Evolutionary conservation across 92 coral and sea anemone species (phyloP).

Genomic region (Phenganax marumi): DNA sequence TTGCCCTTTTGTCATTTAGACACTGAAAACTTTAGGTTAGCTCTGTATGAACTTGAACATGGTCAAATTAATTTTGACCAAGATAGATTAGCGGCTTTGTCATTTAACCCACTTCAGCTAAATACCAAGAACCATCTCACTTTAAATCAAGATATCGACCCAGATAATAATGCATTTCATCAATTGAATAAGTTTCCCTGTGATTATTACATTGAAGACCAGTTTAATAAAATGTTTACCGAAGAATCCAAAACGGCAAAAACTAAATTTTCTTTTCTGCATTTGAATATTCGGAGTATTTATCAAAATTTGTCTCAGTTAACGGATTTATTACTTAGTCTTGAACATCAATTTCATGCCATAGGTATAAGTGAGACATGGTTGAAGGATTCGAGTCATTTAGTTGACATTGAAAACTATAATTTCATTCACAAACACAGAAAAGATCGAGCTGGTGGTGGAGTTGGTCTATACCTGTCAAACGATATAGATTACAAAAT

Average conservation of each 20-base stretch:
- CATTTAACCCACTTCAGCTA: constrained; percentile 39
- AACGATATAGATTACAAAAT: neutral
- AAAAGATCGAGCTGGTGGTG: constrained; percentile 3
- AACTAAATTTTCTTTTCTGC: constrained; percentile 3
- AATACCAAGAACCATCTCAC: constrained; percentile 39
- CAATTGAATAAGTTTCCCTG: constrained; percentile 22
- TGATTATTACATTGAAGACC: constrained; percentile 43
- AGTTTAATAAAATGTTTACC: constrained; percentile 42
- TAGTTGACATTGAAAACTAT: constrained; percentile 2
- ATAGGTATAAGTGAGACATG: constrained; percentile 33
- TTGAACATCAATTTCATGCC: constrained; percentile 2
- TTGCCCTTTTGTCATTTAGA: constrained; percentile 49
- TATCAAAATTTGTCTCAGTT: constrained; percentile 13
- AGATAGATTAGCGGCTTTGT: constrained; percentile 40
- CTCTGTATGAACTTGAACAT: constrained; percentile 48
- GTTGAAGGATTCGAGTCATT: neutral
- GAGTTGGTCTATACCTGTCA: constrained; percentile 11
- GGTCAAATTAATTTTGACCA: constrained; percentile 30
- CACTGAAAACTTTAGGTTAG: constrained; percentile 34
- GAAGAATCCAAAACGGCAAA: constrained; percentile 9
- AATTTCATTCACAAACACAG: constrained; percentile 15
- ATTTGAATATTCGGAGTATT: constrained; percentile 25
- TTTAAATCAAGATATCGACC: constrained; percentile 35
- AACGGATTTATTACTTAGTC: constrained; percentile 22
- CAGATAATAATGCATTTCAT: constrained; percentile 32